Percentiles rank a stretch among this genome's conserved stretches.
Evolutionary conservation across 2,797 vertebrate genomes (phyloP).

Genomic region (Sphenodon punctatus): DNA sequence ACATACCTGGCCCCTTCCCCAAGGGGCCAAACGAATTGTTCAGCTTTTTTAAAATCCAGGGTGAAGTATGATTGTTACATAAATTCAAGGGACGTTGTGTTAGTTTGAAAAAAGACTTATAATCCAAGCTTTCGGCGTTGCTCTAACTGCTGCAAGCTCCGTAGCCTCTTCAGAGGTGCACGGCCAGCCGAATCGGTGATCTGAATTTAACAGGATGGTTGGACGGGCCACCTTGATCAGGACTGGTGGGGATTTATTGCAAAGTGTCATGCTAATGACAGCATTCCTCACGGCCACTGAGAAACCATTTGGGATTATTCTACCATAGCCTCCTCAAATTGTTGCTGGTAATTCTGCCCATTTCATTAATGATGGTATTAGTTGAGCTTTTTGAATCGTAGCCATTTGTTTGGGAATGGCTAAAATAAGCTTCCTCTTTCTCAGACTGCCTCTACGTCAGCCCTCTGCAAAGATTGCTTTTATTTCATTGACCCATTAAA

Average conservation of each 20-base stretch:
- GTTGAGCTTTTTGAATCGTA: neutral
- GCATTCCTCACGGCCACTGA: neutral
- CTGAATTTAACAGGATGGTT: no score
- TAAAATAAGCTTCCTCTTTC: neutral
- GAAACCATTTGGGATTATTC: rapidly evolving
- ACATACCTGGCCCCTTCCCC: no score
- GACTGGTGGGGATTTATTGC: neutral
- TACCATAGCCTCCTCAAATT: neutral
- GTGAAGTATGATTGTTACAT: no score
- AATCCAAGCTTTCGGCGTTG: no score
- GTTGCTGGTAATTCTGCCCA: neutral
- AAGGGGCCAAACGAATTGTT: no score
- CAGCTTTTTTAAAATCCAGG: no score
- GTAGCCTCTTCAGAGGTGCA: no score
- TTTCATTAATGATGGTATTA: neutral
- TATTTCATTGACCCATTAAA: neutral
- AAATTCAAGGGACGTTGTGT: no score
- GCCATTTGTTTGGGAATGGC: neutral
- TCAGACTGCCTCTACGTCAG: neutral
- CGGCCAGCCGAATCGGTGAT: no score
- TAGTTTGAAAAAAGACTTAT: no score
- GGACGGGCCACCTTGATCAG: neutral
- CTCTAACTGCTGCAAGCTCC: no score
- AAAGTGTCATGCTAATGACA: neutral
- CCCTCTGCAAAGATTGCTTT: neutral